These are phyloP conservation scores for Crocuta crocuta DNA, from an alignment of 2,113 vertebrate genomes.

Conservation along the genomic window DNA sequence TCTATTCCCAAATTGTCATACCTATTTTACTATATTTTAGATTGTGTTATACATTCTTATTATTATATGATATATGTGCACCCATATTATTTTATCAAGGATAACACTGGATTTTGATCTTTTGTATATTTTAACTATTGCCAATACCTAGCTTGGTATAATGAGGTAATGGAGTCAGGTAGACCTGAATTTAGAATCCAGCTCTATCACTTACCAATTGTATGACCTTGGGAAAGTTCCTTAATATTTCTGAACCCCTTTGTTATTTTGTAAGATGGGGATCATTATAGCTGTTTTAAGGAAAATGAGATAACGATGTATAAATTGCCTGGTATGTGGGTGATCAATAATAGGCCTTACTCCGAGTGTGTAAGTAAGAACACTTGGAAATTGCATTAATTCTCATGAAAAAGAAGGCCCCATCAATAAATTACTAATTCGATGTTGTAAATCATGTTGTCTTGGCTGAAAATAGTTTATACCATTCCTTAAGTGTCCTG, in stretches of 20 bases:
- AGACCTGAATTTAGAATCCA: neutral
- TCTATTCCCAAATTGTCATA: neutral
- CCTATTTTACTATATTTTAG: neutral
- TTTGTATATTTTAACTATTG: neutral
- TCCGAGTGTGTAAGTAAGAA: neutral
- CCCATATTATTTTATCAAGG: neutral
- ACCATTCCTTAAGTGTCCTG: neutral
- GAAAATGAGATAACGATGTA: slow-evolving; percentile 27
- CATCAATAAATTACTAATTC: slow-evolving; percentile 53
- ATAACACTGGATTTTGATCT: neutral
- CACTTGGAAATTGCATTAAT: slow-evolving; percentile 47
- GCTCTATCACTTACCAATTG: neutral
- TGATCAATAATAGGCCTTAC: neutral
- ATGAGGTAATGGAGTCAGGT: neutral
- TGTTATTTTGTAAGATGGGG: neutral
- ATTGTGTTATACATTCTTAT: neutral
- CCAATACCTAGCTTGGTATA: neutral
- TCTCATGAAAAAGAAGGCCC: slow-evolving; percentile 31
- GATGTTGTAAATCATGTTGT: neutral
- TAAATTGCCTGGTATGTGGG: neutral
- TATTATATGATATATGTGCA: neutral
- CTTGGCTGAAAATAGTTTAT: neutral
- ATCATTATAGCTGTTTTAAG: neutral
- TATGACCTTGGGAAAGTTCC: neutral
- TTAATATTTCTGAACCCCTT: neutral